Base-by-base conservation (phyloP, 2,888 invertebrate genomes). In the Apodemia hepburni region DNA sequence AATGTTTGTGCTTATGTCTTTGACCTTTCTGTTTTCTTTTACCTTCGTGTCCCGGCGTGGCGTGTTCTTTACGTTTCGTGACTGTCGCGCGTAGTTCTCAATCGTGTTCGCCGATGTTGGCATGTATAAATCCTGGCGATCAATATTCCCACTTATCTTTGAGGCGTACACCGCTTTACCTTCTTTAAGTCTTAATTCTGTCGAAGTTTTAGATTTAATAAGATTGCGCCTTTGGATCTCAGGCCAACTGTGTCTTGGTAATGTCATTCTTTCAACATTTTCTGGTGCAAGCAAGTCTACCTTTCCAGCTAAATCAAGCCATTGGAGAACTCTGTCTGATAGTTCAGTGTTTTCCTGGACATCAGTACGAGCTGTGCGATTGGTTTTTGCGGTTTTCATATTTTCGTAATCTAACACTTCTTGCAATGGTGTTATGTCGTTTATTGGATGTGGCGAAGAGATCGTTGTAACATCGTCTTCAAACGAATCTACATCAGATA, bases 221-320 rank as follows among this genome's bases (percentile, higher is more conserved):
- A 87, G 70, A 65, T 79, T 82, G 11, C 81, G 77, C 54, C 80
- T 77, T 68, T 89, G 86, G 51, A 90, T 78, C 68, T 86, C 89
- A 2, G 89, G 85, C 83, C 88, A 86, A 70, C 87, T 90, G 78
- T 88, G 88, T 15, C 87, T 75, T 5, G 86, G 91, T 62, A 87
- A 88, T 2, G 82, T 67, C 78, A 89, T 84, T 51, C 90, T 70
- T 63, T 86, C 85, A 0, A 68, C 76, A 35, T 80, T 84, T 15
- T 82, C 81, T 3, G 85, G 80, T n/a, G 82, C 80, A 18, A 92
- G 68, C 35, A 92, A 72, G 70, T 89, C 87, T 3, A 92, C 87
- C 73, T 93, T 93, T 0, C 94, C 95, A 0, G 96, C 96, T 63
- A 96, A 83, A 77, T 96, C 96, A 69, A 97, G 76, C 97, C 97